These are phyloP conservation scores for Heteromormyrus szaboi DNA, from an alignment of 2,797 vertebrate genomes.

Conservation along the genomic window DNA sequence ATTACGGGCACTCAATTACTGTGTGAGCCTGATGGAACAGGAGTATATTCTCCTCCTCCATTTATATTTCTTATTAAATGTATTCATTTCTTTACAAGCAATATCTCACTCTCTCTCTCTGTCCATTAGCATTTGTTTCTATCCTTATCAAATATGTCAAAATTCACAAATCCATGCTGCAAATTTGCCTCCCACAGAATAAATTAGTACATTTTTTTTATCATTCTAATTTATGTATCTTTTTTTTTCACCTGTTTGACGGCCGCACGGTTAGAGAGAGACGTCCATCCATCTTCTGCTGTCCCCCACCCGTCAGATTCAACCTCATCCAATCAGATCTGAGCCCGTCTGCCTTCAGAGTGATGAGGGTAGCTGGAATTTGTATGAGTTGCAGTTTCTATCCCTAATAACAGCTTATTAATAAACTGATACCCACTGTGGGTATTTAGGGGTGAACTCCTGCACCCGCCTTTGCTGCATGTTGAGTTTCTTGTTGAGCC, in stretches of 20 bases:
- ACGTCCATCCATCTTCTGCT: not conserved
- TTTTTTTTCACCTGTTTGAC: not conserved
- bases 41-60: not conserved
- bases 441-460: not conserved
- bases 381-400: not conserved
- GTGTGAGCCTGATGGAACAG: not conserved
- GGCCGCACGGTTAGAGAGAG: not conserved
- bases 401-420: not conserved
- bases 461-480: not conserved
- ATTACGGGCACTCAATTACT: not conserved
- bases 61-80: not conserved
- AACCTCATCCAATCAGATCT: slow-evolving; percentile 47
- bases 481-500: not conserved
- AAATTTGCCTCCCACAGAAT: slow-evolving; percentile 23
- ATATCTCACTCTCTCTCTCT: not conserved
- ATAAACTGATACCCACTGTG: not conserved
- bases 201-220: not conserved
- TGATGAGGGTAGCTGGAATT: slow-evolving; percentile 13
- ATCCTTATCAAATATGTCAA: slow-evolving; percentile 37
- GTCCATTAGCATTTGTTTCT: slow-evolving; percentile 31
- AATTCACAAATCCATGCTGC: slow-evolving; percentile 27
- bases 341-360: slow-evolving; percentile 43
- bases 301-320: not conserved
- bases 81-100: not conserved
- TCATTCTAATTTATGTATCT: not conserved